Conservation (phyloP, 2,888 invertebrate species). For the Lumbricus terrestris region DNA sequence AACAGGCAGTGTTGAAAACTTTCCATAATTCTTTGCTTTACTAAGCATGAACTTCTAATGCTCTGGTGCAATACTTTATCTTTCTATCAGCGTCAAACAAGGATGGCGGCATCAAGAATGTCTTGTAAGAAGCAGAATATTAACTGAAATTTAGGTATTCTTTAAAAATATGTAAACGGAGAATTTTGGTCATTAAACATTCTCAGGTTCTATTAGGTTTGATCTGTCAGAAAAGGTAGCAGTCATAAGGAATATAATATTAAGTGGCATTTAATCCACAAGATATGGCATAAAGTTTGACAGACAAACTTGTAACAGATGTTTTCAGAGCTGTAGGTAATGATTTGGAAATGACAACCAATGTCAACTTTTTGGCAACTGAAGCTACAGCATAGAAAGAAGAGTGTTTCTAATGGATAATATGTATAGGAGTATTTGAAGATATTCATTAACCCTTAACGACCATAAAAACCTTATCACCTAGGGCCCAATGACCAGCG, state of each 20-base stretch:
- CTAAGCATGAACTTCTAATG: too few species aligned
- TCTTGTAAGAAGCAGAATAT: neutral
- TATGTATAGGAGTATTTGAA: too few species aligned
- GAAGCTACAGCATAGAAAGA: too few species aligned
- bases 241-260: neutral
- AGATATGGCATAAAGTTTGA: too few species aligned
- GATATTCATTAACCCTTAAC: too few species aligned
- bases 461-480: too few species aligned
- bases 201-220: neutral
- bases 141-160: neutral
- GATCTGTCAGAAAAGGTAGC: neutral
- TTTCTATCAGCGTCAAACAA: neutral
- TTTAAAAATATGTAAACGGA: neutral
- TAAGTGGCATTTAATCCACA: too few species aligned
- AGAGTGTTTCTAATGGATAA: too few species aligned
- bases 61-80: neutral
- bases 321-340: too few species aligned
- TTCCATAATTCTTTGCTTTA: neutral
- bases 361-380: too few species aligned
- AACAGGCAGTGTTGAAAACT: neutral
- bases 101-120: neutral
- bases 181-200: neutral
- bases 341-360: neutral
- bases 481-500: too few species aligned
- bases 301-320: too few species aligned